Evolutionary conservation across 2,113 vertebrate genomes (phyloP), one percentile per base, ranked within the genome.

Genomic region (Neodon shergylaensis): DNA sequence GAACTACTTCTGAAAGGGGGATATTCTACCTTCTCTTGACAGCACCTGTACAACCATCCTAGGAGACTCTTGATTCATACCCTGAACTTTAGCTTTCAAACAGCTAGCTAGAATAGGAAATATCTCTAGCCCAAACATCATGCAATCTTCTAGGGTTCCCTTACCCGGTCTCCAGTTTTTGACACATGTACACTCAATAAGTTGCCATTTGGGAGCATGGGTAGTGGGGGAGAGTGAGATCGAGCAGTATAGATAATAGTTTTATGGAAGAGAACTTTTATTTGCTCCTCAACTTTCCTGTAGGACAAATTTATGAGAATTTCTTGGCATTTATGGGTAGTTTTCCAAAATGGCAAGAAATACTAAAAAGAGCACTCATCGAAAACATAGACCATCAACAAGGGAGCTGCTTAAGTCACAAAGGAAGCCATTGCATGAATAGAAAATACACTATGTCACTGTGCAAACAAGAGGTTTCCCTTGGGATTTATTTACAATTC

Each of bases 401-500:
- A 82, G 36, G 65, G 66, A 28, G 63, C 36, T 93, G 65, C 73
- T 79, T 81, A 66, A 79, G 76, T 81, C 86, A 52, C 79, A 81
- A 14, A 94, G 85, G 54, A 94, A 95, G 89, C 19, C 79, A 31
- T 68, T 90, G 66, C 22, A 94, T 68, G 47, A 31, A 88, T 66
- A 66, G 61, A 21, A 94, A 94, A 85, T 28, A 88, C n/a, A 90
- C 31, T 1, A 19, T 52, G 68, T 83, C 21, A 65, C 84, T 92
- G 52, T 73, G 36, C 94, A 97, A 93, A 95, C 92, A 96, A 92
- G 73, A 95, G 76, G 17, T 31, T 94, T 92, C 92, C 52, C 72
- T 94, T 36, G 85, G 79, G 90, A 92, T 94, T 90, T 77, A 90
- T 44, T 96, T 77, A 82, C 96, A 91, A 90, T 94, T 89, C 90